These are phyloP conservation scores for Cathartes aura DNA, from an alignment of 2,113 vertebrate genomes.

Conservation along the genomic window DNA sequence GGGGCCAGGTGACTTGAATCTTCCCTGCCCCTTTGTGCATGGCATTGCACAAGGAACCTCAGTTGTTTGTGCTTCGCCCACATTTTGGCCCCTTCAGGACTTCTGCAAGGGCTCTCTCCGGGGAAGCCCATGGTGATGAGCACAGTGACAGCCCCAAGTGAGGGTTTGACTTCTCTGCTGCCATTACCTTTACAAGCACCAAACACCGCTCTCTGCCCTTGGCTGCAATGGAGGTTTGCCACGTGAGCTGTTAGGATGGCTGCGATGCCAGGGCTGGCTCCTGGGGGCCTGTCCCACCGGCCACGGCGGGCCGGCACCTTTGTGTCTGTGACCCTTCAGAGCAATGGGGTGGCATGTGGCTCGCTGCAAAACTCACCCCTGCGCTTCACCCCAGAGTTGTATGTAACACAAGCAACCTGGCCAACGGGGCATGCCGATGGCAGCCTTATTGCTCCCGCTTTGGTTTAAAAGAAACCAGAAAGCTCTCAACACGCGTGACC, in stretches of 20 bases:
- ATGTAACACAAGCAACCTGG: too few relatives aligned
- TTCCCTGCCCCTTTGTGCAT: neutral
- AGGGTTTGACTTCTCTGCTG: neutral
- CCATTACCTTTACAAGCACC: rapidly evolving
- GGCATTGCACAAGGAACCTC: neutral
- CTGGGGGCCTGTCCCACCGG: rapidly evolving
- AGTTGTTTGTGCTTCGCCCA: rapidly evolving
- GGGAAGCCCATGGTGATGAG: neutral
- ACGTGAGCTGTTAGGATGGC: rapidly evolving
- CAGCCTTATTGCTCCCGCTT: neutral
- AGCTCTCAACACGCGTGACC: neutral
- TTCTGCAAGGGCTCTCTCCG: neutral
- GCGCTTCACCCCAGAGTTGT: neutral
- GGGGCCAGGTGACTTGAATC: neutral
- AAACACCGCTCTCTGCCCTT: neutral
- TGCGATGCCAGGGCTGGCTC: neutral
- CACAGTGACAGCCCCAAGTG: neutral
- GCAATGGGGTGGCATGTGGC: too few relatives aligned
- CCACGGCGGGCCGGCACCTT: rapidly evolving
- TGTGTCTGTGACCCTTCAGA: neutral
- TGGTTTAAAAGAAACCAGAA: neutral
- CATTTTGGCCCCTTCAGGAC: neutral
- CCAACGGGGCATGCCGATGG: rapidly evolving
- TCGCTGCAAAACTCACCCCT: neutral
- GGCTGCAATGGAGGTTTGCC: neutral